Evolutionary conservation across 30 jellyfish, hydroid and myxozoan genomes (phyloP).

Genomic region (Aurelia aurita): DNA sequence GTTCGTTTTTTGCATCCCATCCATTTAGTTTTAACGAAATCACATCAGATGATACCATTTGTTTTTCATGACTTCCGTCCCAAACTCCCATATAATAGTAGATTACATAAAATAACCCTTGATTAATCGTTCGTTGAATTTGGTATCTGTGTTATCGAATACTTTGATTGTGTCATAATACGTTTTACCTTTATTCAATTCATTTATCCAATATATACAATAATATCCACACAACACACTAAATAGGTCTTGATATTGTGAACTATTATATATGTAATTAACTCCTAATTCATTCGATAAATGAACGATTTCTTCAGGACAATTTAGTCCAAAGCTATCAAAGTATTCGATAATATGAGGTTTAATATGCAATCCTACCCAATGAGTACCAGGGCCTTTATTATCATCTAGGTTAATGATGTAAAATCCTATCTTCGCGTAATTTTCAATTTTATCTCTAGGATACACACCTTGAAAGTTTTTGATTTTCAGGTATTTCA

Average conservation of each 20-base stretch:
- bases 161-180: conserved; percentile 23
- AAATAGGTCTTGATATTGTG: conserved; percentile 44
- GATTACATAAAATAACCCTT: conserved; percentile 11
- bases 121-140: conserved; percentile 16
- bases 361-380: conserved; percentile 15
- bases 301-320: conserved; percentile 30
- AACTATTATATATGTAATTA: conserved; percentile 12
- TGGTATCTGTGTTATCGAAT: conserved; percentile 14
- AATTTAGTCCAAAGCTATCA: conserved; percentile 17
- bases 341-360: conserved; percentile 14
- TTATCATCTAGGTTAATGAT: conserved; percentile 21
- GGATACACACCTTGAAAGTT: conserved; percentile 26
- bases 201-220: conserved; percentile 24
- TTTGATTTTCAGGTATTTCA: conserved; percentile 30
- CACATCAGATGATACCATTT: background rate
- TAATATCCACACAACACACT: conserved; percentile 38
- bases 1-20: background rate
- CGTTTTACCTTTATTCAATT: conserved; percentile 13
- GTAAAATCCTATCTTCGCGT: background rate
- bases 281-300: conserved; percentile 30
- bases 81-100: conserved; percentile 12
- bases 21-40: background rate
- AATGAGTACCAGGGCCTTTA: conserved; percentile 30
- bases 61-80: conserved; percentile 22
- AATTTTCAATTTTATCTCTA: conserved; percentile 15